Base-by-base conservation (phyloP, 2,797 vertebrate species). In the Mormyrus hasselquistii region DNA sequence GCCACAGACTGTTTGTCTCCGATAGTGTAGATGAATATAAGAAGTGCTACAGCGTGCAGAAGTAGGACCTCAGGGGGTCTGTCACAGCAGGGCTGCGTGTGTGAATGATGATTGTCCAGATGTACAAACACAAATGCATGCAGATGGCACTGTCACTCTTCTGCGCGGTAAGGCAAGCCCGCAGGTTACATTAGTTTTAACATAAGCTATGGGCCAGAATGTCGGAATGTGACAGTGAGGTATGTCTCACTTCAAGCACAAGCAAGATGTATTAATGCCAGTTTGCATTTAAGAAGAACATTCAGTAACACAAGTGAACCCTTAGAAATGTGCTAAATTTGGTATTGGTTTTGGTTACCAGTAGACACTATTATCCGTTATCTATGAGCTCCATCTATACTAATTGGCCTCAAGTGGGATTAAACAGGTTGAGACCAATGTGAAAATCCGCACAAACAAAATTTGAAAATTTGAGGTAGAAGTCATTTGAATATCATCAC, bases 71-170 rank as follows among this genome's bases (percentile, higher is more conserved):
- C 12, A 41, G 34, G 73, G 16, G 6, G 16, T 47, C 41, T 41
- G 16, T 44, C 16, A 19, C n/a, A 79, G 73, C 38, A 47, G 0
- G 38, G 41, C 16, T 44, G 41, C 73, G 16, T 47, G 14, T 4
- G 73, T 79, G 73, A 79, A 79, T 79, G 73, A 79, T 79, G 38
- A 79, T 79, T 44, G 73, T 44, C 73, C 73, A 79, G 73, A 79
- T 79, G 73, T 79, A 44, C 73, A 79, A 44, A 79, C 38, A 79
- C 19, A 44, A 79, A 79, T 79, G 38, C 1, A n/a, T 79, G 41
- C 73, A 44, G 73, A 47, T 79, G 73, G 73, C 2, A n/a, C 73
- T 79, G 73, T 47, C 73, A 47, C 8, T 79, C 34, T 8, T n/a
- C 41, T 79, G 73, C 7, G 6, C 2, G 73, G 73, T n/a, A 44